Evolutionary conservation across 1,140 invertebrate genomes (phyloP).

Genomic region (Drosophila simulans): DNA sequence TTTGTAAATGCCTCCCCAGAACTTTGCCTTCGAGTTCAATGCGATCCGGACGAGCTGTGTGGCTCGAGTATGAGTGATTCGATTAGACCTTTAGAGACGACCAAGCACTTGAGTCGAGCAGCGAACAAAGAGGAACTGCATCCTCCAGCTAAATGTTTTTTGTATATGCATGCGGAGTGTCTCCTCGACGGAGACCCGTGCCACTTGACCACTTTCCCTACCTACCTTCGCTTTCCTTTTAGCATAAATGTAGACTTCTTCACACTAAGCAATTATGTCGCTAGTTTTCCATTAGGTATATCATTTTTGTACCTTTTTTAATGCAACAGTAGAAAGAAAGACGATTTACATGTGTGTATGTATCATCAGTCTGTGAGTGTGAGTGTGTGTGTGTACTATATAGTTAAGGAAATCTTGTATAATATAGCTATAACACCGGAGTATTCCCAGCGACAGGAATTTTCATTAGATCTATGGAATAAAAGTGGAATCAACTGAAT

Average conservation of each 20-base stretch:
- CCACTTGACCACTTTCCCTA: conserved; percentile 2
- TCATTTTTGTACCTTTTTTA: conserved; percentile 43
- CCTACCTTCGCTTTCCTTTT: conserved; percentile 7
- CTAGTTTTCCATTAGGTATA: conserved; percentile 37
- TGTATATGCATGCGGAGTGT: neutral
- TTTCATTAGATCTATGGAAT: conserved; percentile 2
- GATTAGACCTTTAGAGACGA: conserved; percentile 12
- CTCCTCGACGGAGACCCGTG: neutral
- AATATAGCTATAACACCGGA: conserved; percentile 23
- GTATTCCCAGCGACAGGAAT: conserved; percentile 26
- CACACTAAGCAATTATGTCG: conserved; percentile 47
- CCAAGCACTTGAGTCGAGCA: conserved; percentile 17
- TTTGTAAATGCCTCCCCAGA: conserved; percentile 25
- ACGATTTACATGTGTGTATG: neutral
- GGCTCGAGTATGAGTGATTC: conserved; percentile 17
- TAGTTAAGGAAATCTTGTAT: conserved; percentile 33
- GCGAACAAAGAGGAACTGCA: conserved; percentile 28
- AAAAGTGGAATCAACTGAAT: neutral
- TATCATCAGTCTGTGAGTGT: conserved; percentile 12
- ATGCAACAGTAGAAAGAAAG: conserved; percentile 1
- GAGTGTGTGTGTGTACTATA: conserved; percentile 27
- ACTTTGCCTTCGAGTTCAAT: neutral
- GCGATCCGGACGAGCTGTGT: conserved; percentile 3
- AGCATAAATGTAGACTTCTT: conserved; percentile 7
- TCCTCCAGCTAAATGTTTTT: conserved; percentile 16